Evolutionary conservation across 2,888 invertebrate species (phyloP), one percentile per base, ranked within the genome.

Genomic region (Tenthredo livida): DNA sequence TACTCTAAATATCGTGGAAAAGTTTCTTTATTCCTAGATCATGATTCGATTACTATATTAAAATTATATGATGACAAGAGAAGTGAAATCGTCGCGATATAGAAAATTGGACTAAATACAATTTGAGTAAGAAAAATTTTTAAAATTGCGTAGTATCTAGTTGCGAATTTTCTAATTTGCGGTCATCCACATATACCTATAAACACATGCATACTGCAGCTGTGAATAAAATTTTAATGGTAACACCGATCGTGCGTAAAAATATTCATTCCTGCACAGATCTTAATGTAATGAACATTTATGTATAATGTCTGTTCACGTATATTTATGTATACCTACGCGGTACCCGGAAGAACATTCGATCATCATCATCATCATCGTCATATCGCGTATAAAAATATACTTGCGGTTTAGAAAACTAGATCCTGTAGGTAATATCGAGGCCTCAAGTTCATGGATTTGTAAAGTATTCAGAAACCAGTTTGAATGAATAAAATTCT

Each of bases 131-230:
- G 33, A 1, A 54, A 12, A 43, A 43, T 6, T n/a, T n/a, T n/a
- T 21, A 72, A 21, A 40, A 10, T 21, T 12, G 58, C 15, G 1
- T 61, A 29, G 17, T 37, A 61, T 80, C 58, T 12, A 61, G 61
- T 58, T 25, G 58, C 61, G 37, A 40, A 58, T 80, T 80, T 80
- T 80, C 80, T 80, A 80, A 80, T 80, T 80, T 80, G 80, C 80
- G 80, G 80, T 80, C 15, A 54, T 29, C 29, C 0, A 29, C 12
- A 67, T 61, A 50, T 61, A 50, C 50, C 15, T 50, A 5, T 5
- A 33, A 2, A 50, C 5, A 50, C 17, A 50, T 54, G 54, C 54
- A 47, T 15, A 3, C 47, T 3, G 4, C 47, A 3, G 4, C 47
- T 15, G 70, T 7, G 7, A 21, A 21, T 21, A 61, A 25, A 61